phyloP scores from a whole-genome alignment of 2,113 vertebrate genomes.

The Pogonocichla stellata region DNA sequence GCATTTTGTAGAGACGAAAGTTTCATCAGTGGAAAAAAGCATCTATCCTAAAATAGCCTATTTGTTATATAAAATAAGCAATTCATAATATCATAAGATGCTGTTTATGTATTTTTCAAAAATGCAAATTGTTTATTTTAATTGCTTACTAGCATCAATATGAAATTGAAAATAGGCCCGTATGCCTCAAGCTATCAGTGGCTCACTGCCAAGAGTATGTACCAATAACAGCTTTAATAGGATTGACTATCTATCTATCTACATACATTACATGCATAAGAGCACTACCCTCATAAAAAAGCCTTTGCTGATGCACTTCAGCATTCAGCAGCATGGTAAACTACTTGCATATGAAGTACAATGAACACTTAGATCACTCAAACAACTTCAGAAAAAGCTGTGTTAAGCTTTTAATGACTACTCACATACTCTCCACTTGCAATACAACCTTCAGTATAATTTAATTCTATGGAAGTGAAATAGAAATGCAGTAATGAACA shows the following conservation, averaged over 20 bases:
- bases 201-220: neutral
- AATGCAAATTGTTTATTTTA: constrained; percentile 5
- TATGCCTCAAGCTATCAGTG: neutral
- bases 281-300: neutral
- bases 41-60: neutral
- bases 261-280: neutral
- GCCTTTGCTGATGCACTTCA: neutral
- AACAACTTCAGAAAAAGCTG: neutral
- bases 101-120: neutral
- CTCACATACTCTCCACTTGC: neutral
- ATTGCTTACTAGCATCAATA: neutral
- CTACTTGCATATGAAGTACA: neutral
- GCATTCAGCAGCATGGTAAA: neutral
- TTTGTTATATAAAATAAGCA: neutral
- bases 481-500: neutral
- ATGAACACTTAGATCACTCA: neutral
- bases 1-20: neutral
- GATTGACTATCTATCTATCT: neutral
- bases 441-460: neutral
- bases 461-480: neutral
- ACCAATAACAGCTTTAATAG: neutral
- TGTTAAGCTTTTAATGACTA: neutral
- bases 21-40: neutral
- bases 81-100: neutral
- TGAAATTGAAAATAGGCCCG: neutral